Base-by-base conservation (phyloP, 2,888 invertebrate genomes). In the Elaeidobius kamerunicus region DNA sequence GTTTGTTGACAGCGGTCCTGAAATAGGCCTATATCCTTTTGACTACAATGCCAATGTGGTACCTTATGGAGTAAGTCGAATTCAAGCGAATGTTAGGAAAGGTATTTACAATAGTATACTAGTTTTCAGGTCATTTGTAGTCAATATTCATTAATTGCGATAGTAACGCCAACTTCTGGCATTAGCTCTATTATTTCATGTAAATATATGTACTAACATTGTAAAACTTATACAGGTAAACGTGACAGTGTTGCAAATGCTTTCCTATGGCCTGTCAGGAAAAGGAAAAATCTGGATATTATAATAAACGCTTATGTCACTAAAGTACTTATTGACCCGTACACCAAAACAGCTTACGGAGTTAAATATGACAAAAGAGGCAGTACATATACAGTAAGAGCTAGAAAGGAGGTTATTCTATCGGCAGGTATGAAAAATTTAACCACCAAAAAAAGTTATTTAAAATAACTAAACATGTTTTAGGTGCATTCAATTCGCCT, bases 401-500 rank as follows among this genome's bases (percentile, higher is more conserved):
- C 79, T 5, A 69, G 69, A 23, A 78, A 76, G 56, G 79, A 79
- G 60, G 73, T 84, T 1, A 79, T 83, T 53, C 61, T 83, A 18
- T 77, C 78, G 60, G 82, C 76, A 35, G 63, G 64, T 52, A 34
- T 27, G 38, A 38, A 36, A n/a, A n/a, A n/a, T n/a, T n/a, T n/a
- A n/a, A n/a, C n/a, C n/a, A n/a, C n/a, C n/a, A n/a, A n/a, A n/a
- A n/a, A n/a, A 17, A 12, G 15, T 38, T 16, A 18, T 11, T 18
- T 38, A 18, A 20, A 2, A 35, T n/a, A 14, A 30, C 1, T 17
- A 17, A 7, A 12, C 3, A 12, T 35, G 2, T 38, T 17, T 40
- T 23, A 5, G 83, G 83, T 3, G 49, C 80, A 9, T 64, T 83
- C n/a, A 82, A 82, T 60, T 80, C 83, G 1, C 83, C 84, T 2